A percentile compares a stretch with the other conserved stretches of the same genome.
Evolutionary conservation across 2,888 invertebrate genomes (phyloP).

Genomic region (Lacanobia oleracea): DNA sequence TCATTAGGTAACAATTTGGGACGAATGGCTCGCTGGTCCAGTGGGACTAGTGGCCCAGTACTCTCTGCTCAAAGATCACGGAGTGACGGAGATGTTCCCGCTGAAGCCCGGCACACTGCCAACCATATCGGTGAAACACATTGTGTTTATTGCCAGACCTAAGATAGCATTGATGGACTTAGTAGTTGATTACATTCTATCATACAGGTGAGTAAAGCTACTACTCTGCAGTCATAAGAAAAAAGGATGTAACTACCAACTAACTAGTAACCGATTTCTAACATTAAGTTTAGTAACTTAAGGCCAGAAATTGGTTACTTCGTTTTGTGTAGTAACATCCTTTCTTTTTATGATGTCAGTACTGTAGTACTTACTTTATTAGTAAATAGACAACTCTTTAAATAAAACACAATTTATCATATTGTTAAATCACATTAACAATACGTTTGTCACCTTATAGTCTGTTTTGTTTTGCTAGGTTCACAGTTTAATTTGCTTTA

Average conservation of each 20-base stretch:
- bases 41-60: slow-evolving; percentile 96
- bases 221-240: too few species aligned
- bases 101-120: slow-evolving; percentile 93
- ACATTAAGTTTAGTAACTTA: too few species aligned
- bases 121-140: slow-evolving; percentile 93
- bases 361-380: neutral
- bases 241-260: too few species aligned
- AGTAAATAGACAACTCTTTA: too few species aligned
- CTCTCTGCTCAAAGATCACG: slow-evolving; percentile 94
- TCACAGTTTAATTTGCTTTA: neutral
- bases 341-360: too few species aligned
- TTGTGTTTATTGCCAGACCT: slow-evolving; percentile 97
- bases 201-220: slow-evolving; percentile 65
- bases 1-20: slow-evolving; percentile 95
- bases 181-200: slow-evolving; percentile 93
- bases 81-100: slow-evolving; percentile 96
- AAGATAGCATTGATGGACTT: slow-evolving; percentile 95
- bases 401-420: too few species aligned
- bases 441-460: neutral
- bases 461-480: neutral
- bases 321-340: too few species aligned
- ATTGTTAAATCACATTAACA: neutral
- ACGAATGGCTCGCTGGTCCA: slow-evolving; percentile 96
- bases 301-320: too few species aligned
- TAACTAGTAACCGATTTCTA: too few species aligned